Evolutionary conservation across 2,888 invertebrate genomes (phyloP).

Genomic region (Caenorhabditis plicata): DNA sequence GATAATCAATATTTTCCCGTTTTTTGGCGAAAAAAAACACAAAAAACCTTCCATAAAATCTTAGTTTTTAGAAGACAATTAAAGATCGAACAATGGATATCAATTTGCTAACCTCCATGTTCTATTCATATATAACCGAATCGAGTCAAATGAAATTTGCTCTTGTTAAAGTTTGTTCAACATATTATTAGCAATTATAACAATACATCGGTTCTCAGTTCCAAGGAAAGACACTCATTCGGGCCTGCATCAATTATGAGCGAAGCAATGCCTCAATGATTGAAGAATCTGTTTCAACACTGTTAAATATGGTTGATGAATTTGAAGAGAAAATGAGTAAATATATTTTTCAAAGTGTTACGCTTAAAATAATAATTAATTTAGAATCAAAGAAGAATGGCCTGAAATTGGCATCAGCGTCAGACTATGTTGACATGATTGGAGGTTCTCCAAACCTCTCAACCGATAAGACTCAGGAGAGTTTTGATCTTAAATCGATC

Average conservation of each 20-base stretch:
- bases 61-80: slow-evolving; percentile 7
- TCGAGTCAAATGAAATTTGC: slow-evolving; percentile 21
- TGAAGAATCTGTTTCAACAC: slow-evolving; percentile 32
- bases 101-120: slow-evolving; percentile 25
- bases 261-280: slow-evolving; percentile 23
- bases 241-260: slow-evolving; percentile 22
- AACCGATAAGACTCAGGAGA: slow-evolving; percentile 30
- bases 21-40: neutral
- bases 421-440: slow-evolving; percentile 8
- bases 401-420: slow-evolving; percentile 5
- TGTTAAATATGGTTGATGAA: slow-evolving; percentile 27
- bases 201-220: slow-evolving; percentile 4
- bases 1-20: neutral
- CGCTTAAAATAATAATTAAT: slow-evolving; percentile 1
- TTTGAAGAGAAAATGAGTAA: slow-evolving; percentile 27
- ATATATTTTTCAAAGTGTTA: too few species aligned
- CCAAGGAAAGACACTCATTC: slow-evolving; percentile 18
- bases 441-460: slow-evolving; percentile 29
- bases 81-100: slow-evolving; percentile 5
- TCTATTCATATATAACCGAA: slow-evolving; percentile 11
- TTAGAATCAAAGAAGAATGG: slow-evolving; percentile 18
- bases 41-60: neutral
- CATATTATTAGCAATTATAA: too few species aligned
- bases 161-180: slow-evolving; percentile 6
- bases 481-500: too few species aligned